Conservation (phyloP, 2,888 invertebrate genomes). For the Polymixis lichenea region DNA sequence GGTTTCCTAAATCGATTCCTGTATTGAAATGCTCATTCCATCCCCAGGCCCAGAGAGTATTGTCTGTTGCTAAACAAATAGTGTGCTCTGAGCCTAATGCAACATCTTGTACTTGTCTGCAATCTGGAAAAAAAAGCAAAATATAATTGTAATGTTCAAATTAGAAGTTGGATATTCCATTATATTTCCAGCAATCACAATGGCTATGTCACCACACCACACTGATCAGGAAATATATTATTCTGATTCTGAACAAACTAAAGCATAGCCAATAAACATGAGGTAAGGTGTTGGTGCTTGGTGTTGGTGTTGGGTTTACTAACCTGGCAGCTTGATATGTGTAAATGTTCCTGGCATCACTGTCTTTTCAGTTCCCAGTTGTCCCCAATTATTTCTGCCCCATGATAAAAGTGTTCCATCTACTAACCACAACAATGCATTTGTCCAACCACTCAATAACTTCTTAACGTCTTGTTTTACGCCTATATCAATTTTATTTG, state of each 20-base stretch:
- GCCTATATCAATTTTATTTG: slow-evolving; percentile 90
- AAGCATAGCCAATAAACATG: background rate
- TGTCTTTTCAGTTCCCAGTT: slow-evolving; percentile 90
- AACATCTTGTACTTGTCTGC: slow-evolving; percentile 88
- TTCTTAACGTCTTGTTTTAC: slow-evolving; percentile 89
- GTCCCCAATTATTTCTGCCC: slow-evolving; percentile 96
- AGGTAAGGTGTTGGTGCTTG: too few relatives aligned
- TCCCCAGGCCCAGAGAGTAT: slow-evolving; percentile 94
- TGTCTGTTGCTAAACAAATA: slow-evolving; percentile 92
- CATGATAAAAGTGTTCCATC: slow-evolving; percentile 92
- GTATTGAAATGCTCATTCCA: slow-evolving; percentile 98
- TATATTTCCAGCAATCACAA: background rate
- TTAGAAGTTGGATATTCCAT: background rate
- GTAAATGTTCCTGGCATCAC: slow-evolving; percentile 78
- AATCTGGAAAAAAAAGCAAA: slow-evolving; percentile 78
- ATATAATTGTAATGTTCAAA: background rate
- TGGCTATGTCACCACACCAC: background rate
- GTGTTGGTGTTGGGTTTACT: too few relatives aligned
- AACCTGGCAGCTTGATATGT: slow-evolving; percentile 83
- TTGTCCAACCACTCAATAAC: slow-evolving; percentile 95
- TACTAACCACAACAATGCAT: slow-evolving; percentile 92
- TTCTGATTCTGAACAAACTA: background rate
- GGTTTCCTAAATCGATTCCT: slow-evolving; percentile 89
- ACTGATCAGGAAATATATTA: background rate
- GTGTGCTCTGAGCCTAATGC: slow-evolving; percentile 95